Evolutionary conservation across 2,113 vertebrate species (phyloP).

Genomic region (Leptosomus discolor): DNA sequence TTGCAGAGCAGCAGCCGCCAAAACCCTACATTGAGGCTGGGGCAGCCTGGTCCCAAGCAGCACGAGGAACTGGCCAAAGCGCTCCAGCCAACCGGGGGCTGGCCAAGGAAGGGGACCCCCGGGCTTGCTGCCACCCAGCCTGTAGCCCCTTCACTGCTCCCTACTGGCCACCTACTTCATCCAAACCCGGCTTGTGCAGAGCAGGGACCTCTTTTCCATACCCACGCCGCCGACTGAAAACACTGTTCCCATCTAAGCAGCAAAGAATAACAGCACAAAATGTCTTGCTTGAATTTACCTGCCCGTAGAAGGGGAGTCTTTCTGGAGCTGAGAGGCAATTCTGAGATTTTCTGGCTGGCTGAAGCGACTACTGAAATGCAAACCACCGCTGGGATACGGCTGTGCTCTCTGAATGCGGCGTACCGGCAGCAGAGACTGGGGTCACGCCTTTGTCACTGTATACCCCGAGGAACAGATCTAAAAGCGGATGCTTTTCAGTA

Average conservation of each 20-base stretch:
- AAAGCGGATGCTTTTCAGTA: neutral
- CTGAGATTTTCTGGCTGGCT: neutral
- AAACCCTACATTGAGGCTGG: neutral
- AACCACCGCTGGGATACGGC: fast-evolving
- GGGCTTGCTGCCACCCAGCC: neutral
- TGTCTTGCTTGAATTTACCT: neutral
- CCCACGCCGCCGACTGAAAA: neutral
- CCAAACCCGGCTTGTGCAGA: too few species aligned
- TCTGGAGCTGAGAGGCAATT: neutral
- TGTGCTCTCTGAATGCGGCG: neutral
- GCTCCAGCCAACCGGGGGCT: fast-evolving
- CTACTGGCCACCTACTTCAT: fast-evolving
- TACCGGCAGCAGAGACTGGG: neutral
- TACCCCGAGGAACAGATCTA: neutral
- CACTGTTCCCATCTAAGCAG: neutral
- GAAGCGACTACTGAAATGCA: fast-evolving
- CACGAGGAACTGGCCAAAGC: fast-evolving
- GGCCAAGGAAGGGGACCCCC: neutral
- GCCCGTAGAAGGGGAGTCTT: neutral
- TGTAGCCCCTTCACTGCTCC: neutral
- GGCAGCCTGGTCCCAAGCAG: neutral
- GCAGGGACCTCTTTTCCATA: neutral
- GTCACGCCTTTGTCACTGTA: neutral
- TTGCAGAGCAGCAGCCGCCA: neutral
- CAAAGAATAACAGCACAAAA: neutral